A percentile compares a stretch with the other conserved stretches of the same genome.
Evolutionary conservation across 1,140 invertebrate genomes (phyloP).

Genomic region (Caenorhabditis tropicalis): DNA sequence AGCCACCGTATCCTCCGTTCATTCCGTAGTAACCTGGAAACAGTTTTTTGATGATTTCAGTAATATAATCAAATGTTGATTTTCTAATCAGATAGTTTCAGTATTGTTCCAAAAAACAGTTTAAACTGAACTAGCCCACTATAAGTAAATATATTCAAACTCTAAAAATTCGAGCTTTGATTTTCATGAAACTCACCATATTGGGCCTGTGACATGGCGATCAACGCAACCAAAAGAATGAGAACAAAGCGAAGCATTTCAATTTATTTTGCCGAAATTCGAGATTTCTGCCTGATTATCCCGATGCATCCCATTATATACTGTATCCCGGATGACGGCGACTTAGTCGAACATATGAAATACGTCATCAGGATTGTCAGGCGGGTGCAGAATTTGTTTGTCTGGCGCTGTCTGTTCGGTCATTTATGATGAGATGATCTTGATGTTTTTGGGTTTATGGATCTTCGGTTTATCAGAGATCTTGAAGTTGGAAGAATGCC

Average conservation of each 20-base stretch:
- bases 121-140: neutral
- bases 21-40: neutral
- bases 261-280: neutral
- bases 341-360: neutral
- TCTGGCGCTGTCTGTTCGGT: neutral
- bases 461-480: neutral
- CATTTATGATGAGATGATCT: neutral
- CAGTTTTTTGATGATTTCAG: neutral
- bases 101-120: neutral
- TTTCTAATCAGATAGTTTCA: neutral
- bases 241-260: slow-evolving; percentile 36
- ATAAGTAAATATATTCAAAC: neutral
- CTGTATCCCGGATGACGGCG: neutral
- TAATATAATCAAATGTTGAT: neutral
- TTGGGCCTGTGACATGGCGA: neutral
- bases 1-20: neutral
- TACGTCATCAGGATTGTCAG: neutral
- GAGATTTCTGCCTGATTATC: neutral
- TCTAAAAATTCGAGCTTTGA: neutral
- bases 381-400: neutral
- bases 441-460: neutral
- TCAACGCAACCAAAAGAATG: neutral
- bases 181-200: neutral
- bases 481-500: too few species aligned
- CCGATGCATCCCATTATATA: neutral